Percentiles rank a stretch among this genome's conserved stretches.
phyloP scores from a whole-genome alignment of 2,113 vertebrate genomes.

The Rhynchopsitta pachyrhyncha region DNA sequence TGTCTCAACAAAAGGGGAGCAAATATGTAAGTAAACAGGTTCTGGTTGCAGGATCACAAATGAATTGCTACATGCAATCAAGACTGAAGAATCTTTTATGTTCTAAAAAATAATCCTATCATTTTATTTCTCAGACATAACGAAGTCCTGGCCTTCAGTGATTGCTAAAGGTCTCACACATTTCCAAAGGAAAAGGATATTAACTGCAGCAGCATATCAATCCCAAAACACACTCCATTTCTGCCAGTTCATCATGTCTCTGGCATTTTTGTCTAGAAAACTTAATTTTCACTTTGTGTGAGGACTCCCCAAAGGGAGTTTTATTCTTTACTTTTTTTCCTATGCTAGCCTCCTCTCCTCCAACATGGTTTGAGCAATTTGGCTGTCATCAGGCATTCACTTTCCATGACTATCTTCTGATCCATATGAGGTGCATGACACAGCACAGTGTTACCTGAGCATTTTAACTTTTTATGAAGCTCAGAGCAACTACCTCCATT shows the following conservation, averaged over 20 bases:
- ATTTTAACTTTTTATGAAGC: slow-evolving; percentile 3
- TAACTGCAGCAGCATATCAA: background rate
- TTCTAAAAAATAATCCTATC: background rate
- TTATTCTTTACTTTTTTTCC: background rate
- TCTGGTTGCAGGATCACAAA: background rate
- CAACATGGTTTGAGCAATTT: background rate
- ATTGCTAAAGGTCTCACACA: background rate
- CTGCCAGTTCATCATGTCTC: background rate
- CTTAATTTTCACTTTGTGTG: background rate
- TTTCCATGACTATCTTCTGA: background rate
- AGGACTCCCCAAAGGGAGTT: background rate
- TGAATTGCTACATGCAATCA: background rate
- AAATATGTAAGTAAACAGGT: background rate
- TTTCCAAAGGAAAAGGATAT: background rate
- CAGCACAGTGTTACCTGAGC: background rate
- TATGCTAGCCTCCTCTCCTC: background rate
- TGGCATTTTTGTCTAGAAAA: slow-evolving; percentile 26
- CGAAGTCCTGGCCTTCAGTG: background rate
- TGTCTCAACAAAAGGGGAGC: background rate
- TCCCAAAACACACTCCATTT: background rate
- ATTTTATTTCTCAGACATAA: background rate
- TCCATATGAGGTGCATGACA: background rate
- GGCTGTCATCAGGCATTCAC: background rate
- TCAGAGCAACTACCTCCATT: slow-evolving; percentile 1
- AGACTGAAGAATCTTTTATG: background rate